Evolutionary conservation across 2,113 vertebrate species (phyloP).

Genomic region (Platycercus adscitus): DNA sequence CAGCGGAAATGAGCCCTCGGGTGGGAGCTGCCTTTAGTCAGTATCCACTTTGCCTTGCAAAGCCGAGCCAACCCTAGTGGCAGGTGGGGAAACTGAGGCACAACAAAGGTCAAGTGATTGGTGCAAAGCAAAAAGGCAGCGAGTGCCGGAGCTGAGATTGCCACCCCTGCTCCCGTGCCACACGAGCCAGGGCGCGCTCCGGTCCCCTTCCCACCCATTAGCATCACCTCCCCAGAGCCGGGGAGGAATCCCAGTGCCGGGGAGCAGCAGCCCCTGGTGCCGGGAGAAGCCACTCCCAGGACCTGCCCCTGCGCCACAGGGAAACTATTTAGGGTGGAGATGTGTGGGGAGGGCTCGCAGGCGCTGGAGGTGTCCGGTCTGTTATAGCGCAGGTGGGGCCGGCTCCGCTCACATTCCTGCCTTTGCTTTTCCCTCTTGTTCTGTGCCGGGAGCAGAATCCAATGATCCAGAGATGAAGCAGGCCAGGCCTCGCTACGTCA

Average conservation of each 20-base stretch:
- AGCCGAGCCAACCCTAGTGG: background rate
- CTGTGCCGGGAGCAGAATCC: background rate
- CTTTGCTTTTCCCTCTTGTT: background rate
- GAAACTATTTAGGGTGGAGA: constrained; percentile 67
- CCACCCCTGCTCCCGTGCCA: background rate
- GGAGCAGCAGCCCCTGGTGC: constrained; percentile 28
- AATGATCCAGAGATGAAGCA: constrained; percentile 78
- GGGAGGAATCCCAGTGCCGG: background rate
- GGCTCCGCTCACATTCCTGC: constrained; percentile 25
- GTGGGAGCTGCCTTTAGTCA: background rate
- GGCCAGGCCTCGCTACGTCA: constrained; percentile 80
- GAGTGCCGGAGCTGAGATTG: background rate
- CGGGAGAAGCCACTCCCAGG: constrained; percentile 50
- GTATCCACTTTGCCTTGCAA: background rate
- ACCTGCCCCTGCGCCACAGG: constrained; percentile 47
- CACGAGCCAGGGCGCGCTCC: background rate
- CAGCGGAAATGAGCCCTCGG: background rate
- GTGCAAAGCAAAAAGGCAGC: background rate
- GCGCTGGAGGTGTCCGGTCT: constrained; percentile 55
- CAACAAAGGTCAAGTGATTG: background rate
- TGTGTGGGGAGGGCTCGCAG: constrained; percentile 44
- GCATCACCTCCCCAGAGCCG: background rate
- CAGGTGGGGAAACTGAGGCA: constrained; percentile 20
- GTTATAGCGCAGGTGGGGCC: constrained; percentile 17
- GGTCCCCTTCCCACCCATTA: background rate